These are phyloP conservation scores for Lucinisca nassula DNA, from an alignment of 2,888 invertebrate genomes.

Conservation along the genomic window DNA sequence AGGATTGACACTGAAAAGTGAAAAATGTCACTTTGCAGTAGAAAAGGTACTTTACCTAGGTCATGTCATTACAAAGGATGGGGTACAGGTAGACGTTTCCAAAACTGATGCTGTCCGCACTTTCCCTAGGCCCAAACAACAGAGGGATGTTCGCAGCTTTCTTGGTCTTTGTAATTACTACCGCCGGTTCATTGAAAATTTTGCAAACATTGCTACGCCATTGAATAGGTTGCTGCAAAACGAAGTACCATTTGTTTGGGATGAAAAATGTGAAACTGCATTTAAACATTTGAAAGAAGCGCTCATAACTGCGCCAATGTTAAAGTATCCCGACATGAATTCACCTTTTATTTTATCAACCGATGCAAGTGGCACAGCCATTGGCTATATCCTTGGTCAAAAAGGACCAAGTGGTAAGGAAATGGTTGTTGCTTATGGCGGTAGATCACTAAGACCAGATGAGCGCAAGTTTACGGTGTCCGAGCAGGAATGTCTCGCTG, in stretches of 20 bases:
- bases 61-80: slow-evolving; percentile 68
- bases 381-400: slow-evolving; percentile 45
- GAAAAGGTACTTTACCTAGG: too few relatives aligned
- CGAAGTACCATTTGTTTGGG: slow-evolving; percentile 41
- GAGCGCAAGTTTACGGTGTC: slow-evolving; percentile 57
- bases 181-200: slow-evolving; percentile 51
- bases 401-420: slow-evolving; percentile 38
- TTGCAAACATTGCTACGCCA: slow-evolving; percentile 53
- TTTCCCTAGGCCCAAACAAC: slow-evolving; percentile 59
- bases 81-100: slow-evolving; percentile 55
- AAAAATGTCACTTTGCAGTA: too few relatives aligned
- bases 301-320: slow-evolving; percentile 23
- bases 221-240: slow-evolving; percentile 52
- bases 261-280: slow-evolving; percentile 13
- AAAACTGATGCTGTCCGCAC: slow-evolving; percentile 58
- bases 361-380: slow-evolving; percentile 34
- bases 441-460: slow-evolving; percentile 35
- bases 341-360: slow-evolving; percentile 36
- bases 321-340: slow-evolving; percentile 39
- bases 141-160: slow-evolving; percentile 47
- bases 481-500: slow-evolving; percentile 50
- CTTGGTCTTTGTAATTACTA: slow-evolving; percentile 62
- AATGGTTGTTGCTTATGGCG: slow-evolving; percentile 61
- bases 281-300: slow-evolving; percentile 18
- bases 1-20: too few relatives aligned